A percentile compares a stretch with the other conserved stretches of the same genome.
phyloP scores from a whole-genome alignment of 1,140 invertebrate species.

The Drosophila kohkoa region DNA sequence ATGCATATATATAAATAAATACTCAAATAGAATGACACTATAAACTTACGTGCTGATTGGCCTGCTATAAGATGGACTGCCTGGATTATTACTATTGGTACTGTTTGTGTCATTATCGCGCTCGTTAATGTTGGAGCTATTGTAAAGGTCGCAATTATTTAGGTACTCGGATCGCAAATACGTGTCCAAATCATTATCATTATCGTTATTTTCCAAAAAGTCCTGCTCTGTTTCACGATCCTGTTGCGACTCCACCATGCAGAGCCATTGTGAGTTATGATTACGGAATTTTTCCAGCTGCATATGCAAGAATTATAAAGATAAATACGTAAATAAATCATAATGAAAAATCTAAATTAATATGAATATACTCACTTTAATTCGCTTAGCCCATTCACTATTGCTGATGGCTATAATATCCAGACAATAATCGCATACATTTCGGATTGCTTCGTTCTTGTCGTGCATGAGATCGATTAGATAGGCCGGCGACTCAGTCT shows the following conservation, averaged over 20 bases:
- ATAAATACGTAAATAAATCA: neutral
- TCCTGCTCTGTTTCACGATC: constrained; percentile 86
- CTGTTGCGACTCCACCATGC: constrained; percentile 93
- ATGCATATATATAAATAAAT: neutral
- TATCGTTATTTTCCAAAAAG: constrained; percentile 86
- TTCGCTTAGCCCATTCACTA: constrained; percentile 95
- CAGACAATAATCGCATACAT: constrained; percentile 95
- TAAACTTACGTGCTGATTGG: constrained; percentile 80
- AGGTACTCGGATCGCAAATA: constrained; percentile 90
- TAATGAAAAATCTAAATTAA: neutral
- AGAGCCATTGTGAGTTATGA: constrained; percentile 99
- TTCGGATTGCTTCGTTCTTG: constrained; percentile 96
- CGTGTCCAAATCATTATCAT: constrained; percentile 89
- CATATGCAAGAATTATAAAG: neutral
- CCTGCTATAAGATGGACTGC: constrained; percentile 76
- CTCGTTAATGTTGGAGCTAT: constrained; percentile 63
- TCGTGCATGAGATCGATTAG: constrained; percentile 99
- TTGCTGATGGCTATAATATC: constrained; percentile 96
- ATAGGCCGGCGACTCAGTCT: constrained; percentile 96
- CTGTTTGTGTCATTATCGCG: constrained; percentile 75
- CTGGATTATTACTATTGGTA: constrained; percentile 77
- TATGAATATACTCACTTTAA: constrained; percentile 87
- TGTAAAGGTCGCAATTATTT: constrained; percentile 80
- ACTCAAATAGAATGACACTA: neutral
- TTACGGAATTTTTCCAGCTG: constrained; percentile 96